Conservation (phyloP, 2,888 invertebrate species). For the Drosophila demipolita region DNA sequence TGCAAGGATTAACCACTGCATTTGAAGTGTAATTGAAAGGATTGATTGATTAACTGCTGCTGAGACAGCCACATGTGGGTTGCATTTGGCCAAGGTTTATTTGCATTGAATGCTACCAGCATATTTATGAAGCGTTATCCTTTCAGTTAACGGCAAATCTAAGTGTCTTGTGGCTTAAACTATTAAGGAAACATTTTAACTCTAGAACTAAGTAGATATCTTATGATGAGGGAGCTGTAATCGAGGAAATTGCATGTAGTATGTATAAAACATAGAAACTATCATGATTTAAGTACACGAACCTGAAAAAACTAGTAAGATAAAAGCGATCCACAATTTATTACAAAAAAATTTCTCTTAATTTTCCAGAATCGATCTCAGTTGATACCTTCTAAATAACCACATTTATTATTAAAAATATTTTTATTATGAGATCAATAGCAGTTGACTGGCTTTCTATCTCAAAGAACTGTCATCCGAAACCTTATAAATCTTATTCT, state of each 20-base stretch:
- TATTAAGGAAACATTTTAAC: neutral
- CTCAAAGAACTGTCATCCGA: no score
- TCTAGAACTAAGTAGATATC: neutral
- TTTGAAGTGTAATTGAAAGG: slow-evolving; percentile 57
- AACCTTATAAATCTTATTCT: neutral
- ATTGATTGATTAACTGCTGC: slow-evolving; percentile 56
- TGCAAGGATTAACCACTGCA: slow-evolving; percentile 56
- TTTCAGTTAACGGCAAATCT: slow-evolving; percentile 14
- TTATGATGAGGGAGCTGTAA: neutral
- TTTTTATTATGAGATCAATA: no score
- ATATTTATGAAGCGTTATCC: slow-evolving; percentile 15
- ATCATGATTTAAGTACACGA: neutral
- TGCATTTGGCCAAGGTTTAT: slow-evolving; percentile 21
- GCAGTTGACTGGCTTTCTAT: no score
- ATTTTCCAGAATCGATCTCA: no score
- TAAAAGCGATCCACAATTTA: neutral
- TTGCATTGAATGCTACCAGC: slow-evolving; percentile 38
- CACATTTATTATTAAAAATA: no score
- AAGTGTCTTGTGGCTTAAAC: no score
- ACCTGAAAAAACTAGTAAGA: neutral
- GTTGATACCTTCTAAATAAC: no score
- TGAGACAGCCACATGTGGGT: slow-evolving; percentile 54
- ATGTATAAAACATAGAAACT: neutral
- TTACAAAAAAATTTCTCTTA: neutral
- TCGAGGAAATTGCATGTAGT: neutral